phyloP scores from a whole-genome alignment of 2,888 invertebrate species.

The Masnerella sp. region DNA sequence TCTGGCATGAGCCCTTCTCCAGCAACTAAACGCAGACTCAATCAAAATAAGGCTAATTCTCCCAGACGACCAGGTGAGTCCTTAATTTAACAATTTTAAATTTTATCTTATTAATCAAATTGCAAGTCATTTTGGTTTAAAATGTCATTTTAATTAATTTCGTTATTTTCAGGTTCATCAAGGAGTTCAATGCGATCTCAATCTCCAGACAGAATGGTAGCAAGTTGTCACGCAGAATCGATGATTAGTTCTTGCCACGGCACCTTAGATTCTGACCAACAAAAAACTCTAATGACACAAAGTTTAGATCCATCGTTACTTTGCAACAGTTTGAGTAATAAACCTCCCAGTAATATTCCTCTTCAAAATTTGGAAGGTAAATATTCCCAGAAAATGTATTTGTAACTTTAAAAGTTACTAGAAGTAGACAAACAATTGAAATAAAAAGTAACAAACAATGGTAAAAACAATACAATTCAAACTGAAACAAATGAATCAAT shows the following conservation, averaged over 20 bases:
- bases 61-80: slow-evolving; percentile 78
- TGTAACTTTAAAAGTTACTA: no score
- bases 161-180: slow-evolving; percentile 66
- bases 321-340: slow-evolving; percentile 75
- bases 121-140: no score
- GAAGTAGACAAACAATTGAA: no score
- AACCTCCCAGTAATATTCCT: slow-evolving; percentile 62
- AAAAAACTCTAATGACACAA: slow-evolving; percentile 80
- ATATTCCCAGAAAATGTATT: no score
- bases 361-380: slow-evolving; percentile 71
- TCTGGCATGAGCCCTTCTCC: slow-evolving; percentile 78
- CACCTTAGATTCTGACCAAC: slow-evolving; percentile 66
- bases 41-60: slow-evolving; percentile 77
- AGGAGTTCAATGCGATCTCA: slow-evolving; percentile 74
- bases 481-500: no score
- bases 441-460: no score
- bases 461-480: no score
- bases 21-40: slow-evolving; percentile 78
- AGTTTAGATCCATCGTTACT: slow-evolving; percentile 82
- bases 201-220: slow-evolving; percentile 86
- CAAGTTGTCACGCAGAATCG: slow-evolving; percentile 83
- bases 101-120: neutral
- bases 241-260: slow-evolving; percentile 72
- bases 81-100: slow-evolving; percentile 4
- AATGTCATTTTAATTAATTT: no score